Evolutionary conservation across 2,797 vertebrate species (phyloP), one percentile per base, ranked within the genome.

Genomic region (Melanotaenia nigrans): DNA sequence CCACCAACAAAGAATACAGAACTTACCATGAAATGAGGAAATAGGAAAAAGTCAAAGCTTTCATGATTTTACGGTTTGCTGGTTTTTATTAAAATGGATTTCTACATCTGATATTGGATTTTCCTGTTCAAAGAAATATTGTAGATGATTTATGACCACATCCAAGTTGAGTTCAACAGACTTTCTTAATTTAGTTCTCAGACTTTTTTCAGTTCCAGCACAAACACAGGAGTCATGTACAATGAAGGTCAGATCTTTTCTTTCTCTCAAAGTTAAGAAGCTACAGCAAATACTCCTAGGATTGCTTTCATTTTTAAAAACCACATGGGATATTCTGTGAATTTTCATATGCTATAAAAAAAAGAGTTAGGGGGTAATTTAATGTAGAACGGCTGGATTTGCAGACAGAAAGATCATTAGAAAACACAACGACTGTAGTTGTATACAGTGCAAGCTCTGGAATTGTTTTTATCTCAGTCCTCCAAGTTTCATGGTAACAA

Each of bases 141-240:
- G 65, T 33, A 36, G 1, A 9, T 90, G 88, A 91, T 93, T 91
- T 86, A 90, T 76, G 83, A 84, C 51, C 63, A 65, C 81, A 71
- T 85, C 73, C 54, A 75, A 69, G 72, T 66, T 53, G 49, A 82
- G 66, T 74, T 81, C 69, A 83, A n/a, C 78, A 82, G 70, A 81
- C 65, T 80, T 73, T 79, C 68, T 77, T 42, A 74, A 83, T 89
- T 84, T 81, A 77, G 78, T 69, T 88, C 65, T 77, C 53, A 61
- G 60, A 69, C 66, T 63, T 54, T 60, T 54, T 68, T 76, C 56
- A 30, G 66, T 72, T 92, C 86, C 88, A 86, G 82, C 68, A 82
- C 71, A 79, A 88, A 81, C 85, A 87, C 61, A 85, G 77, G 65
- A 78, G 67, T 71, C 79, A 63, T 78, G 81, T 67, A 82, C 74